Conservation (phyloP, 2,888 invertebrate species). For the Chloromyia formosa region DNA sequence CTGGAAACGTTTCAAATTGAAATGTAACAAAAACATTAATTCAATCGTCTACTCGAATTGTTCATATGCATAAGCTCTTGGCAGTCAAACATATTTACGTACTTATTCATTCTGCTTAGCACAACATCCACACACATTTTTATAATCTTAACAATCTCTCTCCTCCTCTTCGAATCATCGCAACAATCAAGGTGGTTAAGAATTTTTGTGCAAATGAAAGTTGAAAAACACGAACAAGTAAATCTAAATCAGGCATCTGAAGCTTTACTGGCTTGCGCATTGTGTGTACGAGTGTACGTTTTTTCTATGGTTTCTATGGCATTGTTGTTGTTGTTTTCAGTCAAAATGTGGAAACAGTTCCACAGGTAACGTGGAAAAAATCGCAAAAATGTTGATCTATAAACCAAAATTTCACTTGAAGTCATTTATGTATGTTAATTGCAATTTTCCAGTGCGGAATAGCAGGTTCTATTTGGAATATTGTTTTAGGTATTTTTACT, state of each 20-base stretch:
- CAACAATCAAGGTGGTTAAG: slow-evolving; percentile 27
- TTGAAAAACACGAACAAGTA: slow-evolving; percentile 34
- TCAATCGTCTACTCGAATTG: too few relatives aligned
- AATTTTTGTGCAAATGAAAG: slow-evolving; percentile 31
- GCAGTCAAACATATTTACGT: too few relatives aligned
- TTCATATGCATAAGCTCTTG: too few relatives aligned
- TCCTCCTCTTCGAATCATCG: too few relatives aligned
- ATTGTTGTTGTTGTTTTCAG: background rate
- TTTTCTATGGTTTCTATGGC: background rate
- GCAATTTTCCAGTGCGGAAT: too few relatives aligned
- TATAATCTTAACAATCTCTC: background rate
- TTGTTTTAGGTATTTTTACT: too few relatives aligned
- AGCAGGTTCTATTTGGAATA: too few relatives aligned
- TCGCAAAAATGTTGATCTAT: slow-evolving; percentile 19
- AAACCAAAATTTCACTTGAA: slow-evolving; percentile 29
- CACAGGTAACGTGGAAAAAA: background rate
- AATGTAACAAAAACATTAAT: too few relatives aligned
- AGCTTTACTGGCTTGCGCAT: background rate
- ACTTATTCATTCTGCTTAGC: too few relatives aligned
- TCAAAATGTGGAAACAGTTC: background rate
- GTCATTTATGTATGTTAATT: background rate
- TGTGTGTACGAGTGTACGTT: too few relatives aligned
- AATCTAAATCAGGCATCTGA: background rate
- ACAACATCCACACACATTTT: background rate
- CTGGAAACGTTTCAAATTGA: too few relatives aligned